Percentiles rank a stretch among this genome's conserved stretches.
phyloP scores from a whole-genome alignment of 2,888 invertebrate genomes.

The Dastarcus helophoroides region DNA sequence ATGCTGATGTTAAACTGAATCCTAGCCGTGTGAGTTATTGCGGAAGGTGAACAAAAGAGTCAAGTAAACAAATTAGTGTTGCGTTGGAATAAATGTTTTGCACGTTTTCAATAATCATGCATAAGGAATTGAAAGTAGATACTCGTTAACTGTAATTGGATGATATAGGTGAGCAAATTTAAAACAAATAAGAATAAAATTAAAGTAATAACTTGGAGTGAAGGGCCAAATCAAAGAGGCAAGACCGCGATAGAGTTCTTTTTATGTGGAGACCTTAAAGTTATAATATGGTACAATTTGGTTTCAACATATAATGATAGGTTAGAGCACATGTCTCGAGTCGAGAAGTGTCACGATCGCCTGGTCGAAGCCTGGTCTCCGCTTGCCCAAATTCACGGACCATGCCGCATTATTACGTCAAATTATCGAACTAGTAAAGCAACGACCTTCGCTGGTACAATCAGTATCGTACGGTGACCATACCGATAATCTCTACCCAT shows the following conservation, averaged over 20 bases:
- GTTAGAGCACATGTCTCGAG: slow-evolving; percentile 27
- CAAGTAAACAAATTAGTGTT: too few species aligned
- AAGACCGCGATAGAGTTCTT: slow-evolving; percentile 22
- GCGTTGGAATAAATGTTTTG: slow-evolving; percentile 10
- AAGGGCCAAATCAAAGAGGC: slow-evolving; percentile 19
- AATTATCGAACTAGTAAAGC: slow-evolving; percentile 25
- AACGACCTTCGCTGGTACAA: slow-evolving; percentile 12
- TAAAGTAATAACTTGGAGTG: slow-evolving; percentile 17
- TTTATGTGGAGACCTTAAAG: slow-evolving; percentile 25
- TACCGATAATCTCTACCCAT: slow-evolving; percentile 12
- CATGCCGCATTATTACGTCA: slow-evolving; percentile 31
- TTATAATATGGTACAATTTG: slow-evolving; percentile 30
- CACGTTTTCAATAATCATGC: slow-evolving; percentile 5
- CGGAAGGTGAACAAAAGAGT: too few species aligned
- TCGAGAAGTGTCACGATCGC: slow-evolving; percentile 29
- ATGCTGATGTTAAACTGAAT: too few species aligned
- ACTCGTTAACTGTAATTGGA: slow-evolving; percentile 12
- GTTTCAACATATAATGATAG: slow-evolving; percentile 31
- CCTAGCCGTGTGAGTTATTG: too few species aligned
- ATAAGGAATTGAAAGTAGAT: slow-evolving; percentile 6
- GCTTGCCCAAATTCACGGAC: slow-evolving; percentile 24
- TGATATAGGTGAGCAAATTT: slow-evolving; percentile 12
- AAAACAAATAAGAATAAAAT: slow-evolving; percentile 17
- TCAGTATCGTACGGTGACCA: slow-evolving; percentile 12
- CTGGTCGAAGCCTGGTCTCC: slow-evolving; percentile 14